A percentile compares a stretch with the other conserved stretches of the same genome.
phyloP scores from a whole-genome alignment of 2,888 invertebrate genomes.

The Cataglyphis altisquamis region DNA sequence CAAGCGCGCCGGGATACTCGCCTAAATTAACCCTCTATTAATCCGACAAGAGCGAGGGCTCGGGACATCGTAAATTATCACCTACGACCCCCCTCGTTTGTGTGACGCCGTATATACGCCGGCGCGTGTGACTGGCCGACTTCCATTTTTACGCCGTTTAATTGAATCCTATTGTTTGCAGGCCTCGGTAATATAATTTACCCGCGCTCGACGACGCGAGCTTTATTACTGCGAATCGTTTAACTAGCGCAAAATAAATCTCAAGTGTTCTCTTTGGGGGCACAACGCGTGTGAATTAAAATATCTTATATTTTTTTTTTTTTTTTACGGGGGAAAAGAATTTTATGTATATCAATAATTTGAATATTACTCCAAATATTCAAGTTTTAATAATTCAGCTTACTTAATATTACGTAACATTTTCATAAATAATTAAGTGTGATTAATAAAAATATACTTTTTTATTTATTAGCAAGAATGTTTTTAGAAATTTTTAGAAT shows the following conservation, averaged over 20 bases:
- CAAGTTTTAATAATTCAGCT: no score
- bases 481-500: not conserved
- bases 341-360: not conserved
- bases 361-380: not conserved
- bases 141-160: conserved; percentile 72
- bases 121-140: conserved; percentile 62
- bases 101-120: conserved; percentile 51
- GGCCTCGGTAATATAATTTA: conserved; percentile 57
- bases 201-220: conserved; percentile 38
- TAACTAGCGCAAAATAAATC: conserved; percentile 41
- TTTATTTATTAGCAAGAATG: not conserved
- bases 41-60: conserved; percentile 78
- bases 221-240: conserved; percentile 62
- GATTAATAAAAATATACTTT: not conserved
- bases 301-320: not conserved
- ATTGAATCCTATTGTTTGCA: conserved; percentile 72
- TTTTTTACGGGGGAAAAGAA: not conserved
- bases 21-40: conserved; percentile 84
- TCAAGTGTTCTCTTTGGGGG: not conserved
- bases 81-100: conserved; percentile 59
- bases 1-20: conserved; percentile 78
- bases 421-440: not conserved
- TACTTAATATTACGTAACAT: not conserved
- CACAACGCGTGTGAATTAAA: conserved; percentile 2
- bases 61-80: conserved; percentile 79